A percentile compares a stretch with the other conserved stretches of the same genome.
phyloP scores from a whole-genome alignment of 1,140 invertebrate genomes.

The Capitella teleta region DNA sequence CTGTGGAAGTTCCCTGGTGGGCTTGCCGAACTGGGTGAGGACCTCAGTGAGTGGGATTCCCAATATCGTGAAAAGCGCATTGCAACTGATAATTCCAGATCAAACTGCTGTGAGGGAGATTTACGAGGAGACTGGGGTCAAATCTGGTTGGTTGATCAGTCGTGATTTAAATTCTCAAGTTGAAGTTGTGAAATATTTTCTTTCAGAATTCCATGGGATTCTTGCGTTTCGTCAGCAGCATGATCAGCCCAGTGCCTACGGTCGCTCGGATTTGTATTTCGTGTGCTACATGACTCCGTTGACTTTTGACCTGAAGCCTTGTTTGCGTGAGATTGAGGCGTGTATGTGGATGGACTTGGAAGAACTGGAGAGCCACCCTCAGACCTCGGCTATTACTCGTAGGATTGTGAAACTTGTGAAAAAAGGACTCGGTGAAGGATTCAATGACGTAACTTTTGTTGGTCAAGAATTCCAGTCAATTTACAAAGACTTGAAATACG shows the following conservation, averaged over 20 bases:
- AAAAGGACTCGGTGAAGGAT: constrained; percentile 23
- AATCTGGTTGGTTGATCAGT: constrained; percentile 42
- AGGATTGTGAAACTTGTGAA: constrained; percentile 19
- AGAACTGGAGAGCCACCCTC: constrained; percentile 14
- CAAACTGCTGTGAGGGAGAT: constrained; percentile 61
- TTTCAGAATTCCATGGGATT: constrained; percentile 57
- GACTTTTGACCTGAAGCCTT: constrained; percentile 53
- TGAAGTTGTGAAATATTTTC: constrained; percentile 5
- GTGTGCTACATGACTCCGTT: constrained; percentile 59
- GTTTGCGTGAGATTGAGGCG: constrained; percentile 61
- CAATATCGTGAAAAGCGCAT: background rate
- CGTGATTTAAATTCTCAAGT: no score
- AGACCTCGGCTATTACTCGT: constrained; percentile 18
- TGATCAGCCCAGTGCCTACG: constrained; percentile 53
- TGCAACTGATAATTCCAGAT: background rate
- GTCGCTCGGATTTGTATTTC: constrained; percentile 74
- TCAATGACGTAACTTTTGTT: no score
- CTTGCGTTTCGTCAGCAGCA: constrained; percentile 61
- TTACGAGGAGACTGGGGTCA: constrained; percentile 74
- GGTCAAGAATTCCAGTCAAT: no score
- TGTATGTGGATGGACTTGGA: constrained; percentile 61
- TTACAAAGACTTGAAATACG: no score
- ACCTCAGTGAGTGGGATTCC: constrained; percentile 48
- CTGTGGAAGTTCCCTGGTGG: constrained; percentile 84
- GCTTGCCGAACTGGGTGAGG: constrained; percentile 63